Evolutionary conservation across 2,888 invertebrate genomes (phyloP).

Genomic region (Ichneumon xanthorius): DNA sequence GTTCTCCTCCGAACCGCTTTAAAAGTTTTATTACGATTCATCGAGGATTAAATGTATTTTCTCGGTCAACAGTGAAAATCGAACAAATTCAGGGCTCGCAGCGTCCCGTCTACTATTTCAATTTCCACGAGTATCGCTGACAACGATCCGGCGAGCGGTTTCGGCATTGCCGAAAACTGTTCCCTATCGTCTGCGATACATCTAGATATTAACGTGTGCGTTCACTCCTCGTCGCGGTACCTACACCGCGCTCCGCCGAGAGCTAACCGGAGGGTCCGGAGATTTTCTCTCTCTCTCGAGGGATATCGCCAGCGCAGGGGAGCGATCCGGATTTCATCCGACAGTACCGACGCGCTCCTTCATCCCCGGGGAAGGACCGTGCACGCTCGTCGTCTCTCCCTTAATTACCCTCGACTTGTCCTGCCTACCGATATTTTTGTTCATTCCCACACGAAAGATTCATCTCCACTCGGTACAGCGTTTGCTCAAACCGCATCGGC

Average conservation of each 20-base stretch:
- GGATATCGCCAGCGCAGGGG: slow-evolving; percentile 71
- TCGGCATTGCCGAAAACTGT: slow-evolving; percentile 20
- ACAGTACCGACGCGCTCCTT: slow-evolving; percentile 55
- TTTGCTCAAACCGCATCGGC: slow-evolving; percentile 1
- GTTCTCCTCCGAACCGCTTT: background rate
- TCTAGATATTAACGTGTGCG: slow-evolving; percentile 61
- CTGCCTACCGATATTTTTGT: slow-evolving; percentile 63
- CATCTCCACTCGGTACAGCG: slow-evolving; percentile 9
- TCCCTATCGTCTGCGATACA: slow-evolving; percentile 49
- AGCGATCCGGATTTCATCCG: slow-evolving; percentile 79
- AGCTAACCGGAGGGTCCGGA: slow-evolving; percentile 53
- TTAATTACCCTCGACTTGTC: slow-evolving; percentile 80
- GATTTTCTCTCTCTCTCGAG: slow-evolving; percentile 57
- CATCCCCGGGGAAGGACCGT: slow-evolving; percentile 72
- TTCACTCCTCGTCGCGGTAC: slow-evolving; percentile 35
- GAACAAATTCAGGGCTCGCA: background rate
- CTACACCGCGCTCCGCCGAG: background rate
- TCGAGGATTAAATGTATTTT: background rate
- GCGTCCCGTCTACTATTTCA: slow-evolving; percentile 41
- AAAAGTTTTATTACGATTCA: background rate
- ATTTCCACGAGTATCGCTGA: slow-evolving; percentile 79
- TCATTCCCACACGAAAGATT: slow-evolving; percentile 58
- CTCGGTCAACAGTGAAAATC: background rate
- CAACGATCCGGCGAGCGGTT: slow-evolving; percentile 75
- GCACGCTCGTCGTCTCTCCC: slow-evolving; percentile 74